Base-by-base conservation (phyloP, 2,113 vertebrate genomes). In the Micronisus gabar region DNA sequence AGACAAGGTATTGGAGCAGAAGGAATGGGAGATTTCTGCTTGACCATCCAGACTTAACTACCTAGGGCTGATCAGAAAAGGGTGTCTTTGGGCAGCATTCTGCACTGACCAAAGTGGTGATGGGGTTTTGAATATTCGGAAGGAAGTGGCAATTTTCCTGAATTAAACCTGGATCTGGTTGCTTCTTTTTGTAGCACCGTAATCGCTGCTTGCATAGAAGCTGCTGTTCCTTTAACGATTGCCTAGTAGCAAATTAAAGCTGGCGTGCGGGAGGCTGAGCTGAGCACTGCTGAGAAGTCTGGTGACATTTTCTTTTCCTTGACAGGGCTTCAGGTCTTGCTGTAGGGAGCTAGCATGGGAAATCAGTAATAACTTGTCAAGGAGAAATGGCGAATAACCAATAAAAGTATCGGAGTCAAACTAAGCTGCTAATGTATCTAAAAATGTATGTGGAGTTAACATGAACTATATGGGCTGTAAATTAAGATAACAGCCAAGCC, bases 311-410 rank as follows among this genome's bases (percentile, higher is more conserved):
- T 91, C 66, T 95, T 94, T 95, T 93, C 50, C 78, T 65, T 93
- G 93, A 95, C 87, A 94, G 84, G 92, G 72, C 93, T 98, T 95
- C 84, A 67, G 85, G 96, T 94, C 93, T 81, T 96, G 90, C 96
- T 96, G 61, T 82, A 89, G 94, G 93, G 92, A 97, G 84, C 87
- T 92, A 81, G 89, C 70, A 62, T 82, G 78, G 68, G 92, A 95
- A 98, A 90, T 94, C 85, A 66, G 87, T 96, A 93, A 93, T 95
- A 95, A 85, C 91, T 97, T 94, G 93, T 97, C 96, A 96, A 83
- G 88, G 95, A 97, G 86, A 88, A 95, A 81, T 71, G 79, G 89
- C 3, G 0, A 90, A 90, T 93, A 94, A 96, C 88, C 67, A 96
- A 22, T 86, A 47, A 58, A 89, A 85, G 58, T 86, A 95, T 94